Base-by-base conservation (phyloP, 1,140 invertebrate species). In the Drosophila elegans region DNA sequence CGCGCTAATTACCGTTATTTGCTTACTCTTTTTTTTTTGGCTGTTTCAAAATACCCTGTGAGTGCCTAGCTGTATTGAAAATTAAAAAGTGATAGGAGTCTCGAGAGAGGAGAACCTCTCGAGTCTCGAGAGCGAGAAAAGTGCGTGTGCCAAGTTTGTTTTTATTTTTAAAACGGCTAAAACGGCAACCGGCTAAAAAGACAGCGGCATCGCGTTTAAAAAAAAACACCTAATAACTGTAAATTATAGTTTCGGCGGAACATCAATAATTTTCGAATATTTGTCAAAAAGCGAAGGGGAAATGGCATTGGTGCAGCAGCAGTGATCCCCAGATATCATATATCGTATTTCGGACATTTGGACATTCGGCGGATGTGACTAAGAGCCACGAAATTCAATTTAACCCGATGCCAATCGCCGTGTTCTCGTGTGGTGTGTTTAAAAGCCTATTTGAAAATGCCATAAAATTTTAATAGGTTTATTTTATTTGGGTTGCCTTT, bases 381-480 rank as follows among this genome's bases (percentile, higher is more conserved):
- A 49, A 56, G 63, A 56, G 51, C 41, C 13, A 53, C 54, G 34
- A 52, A 64, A 57, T 54, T 74, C 53, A 69, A 69, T 74, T 80
- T 73, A 72, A 45, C 9, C 36, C 42, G 34, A 39, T 66, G 29
- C 62, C 66, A 72, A 59, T 73, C 42, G 51, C 16, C 52, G 38
- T 68, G 12, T 48, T 59, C 27, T 36, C 12, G 34, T 29, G 44
- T 72, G 46, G 49, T 57, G 34, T 55, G 25, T 60, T 51, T 27
- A 39, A 66, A 80, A 73, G 76, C 34, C 76, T 79, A 1, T 21
- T 79, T 60, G 52, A 79, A 79, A 74, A 79, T 51, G 69, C 62
- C 46, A 69, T 78, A 62, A 63, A 52, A 69, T 83, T 63, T 69
- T 69, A 81, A 81, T 77, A 54, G 78, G 51, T 81, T 74, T 67